phyloP scores from a whole-genome alignment of 1,140 invertebrate genomes.

The Tetraneura akinire region DNA sequence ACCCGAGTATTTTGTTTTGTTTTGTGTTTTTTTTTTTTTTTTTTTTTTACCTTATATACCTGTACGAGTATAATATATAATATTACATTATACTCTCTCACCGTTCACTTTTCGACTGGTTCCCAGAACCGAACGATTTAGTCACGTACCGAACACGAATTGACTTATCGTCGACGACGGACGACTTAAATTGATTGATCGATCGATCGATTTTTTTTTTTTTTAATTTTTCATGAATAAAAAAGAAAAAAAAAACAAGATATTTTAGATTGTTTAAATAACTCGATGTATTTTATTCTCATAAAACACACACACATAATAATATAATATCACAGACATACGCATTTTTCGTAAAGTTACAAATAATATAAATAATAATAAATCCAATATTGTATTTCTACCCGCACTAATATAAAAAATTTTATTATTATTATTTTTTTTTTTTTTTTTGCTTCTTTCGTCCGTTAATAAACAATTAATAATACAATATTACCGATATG shows the following conservation, averaged over 20 bases:
- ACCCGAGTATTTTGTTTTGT: background rate
- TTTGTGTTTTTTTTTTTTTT: background rate
- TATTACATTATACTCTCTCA: background rate
- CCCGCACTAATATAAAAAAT: no score
- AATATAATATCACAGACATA: conserved; percentile 34
- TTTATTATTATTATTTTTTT: no score
- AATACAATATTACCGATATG: no score
- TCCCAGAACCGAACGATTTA: conserved; percentile 48
- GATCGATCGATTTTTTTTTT: conserved; percentile 24
- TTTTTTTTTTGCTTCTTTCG: no score
- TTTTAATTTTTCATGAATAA: no score
- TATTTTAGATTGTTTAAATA: background rate
- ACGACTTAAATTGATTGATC: conserved; percentile 13
- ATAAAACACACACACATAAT: conserved; percentile 33
- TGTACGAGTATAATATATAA: no score
- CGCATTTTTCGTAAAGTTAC: background rate
- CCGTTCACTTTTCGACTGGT: background rate
- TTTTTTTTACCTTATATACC: background rate
- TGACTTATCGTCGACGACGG: conserved; percentile 33
- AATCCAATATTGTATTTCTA: no score
- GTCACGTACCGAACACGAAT: conserved; percentile 38
- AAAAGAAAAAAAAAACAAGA: background rate
- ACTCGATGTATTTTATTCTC: conserved; percentile 17
- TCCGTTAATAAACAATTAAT: no score
- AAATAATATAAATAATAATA: no score